phyloP scores from a whole-genome alignment of 2,797 vertebrate genomes.

The Semotilus atromaculatus region DNA sequence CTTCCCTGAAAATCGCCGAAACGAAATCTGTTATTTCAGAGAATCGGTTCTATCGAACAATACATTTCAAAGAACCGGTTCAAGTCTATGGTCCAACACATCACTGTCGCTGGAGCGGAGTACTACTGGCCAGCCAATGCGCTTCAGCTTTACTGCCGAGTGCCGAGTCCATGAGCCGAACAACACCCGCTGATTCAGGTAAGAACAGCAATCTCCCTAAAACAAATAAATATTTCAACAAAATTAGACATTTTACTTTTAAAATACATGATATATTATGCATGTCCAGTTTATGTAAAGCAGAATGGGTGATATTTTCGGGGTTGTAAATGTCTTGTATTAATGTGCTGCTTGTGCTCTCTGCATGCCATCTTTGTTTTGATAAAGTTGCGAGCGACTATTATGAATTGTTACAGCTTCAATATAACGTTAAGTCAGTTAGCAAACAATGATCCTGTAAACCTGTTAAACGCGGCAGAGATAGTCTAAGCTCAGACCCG shows the following conservation, averaged over 20 bases:
- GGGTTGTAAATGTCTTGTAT: neutral
- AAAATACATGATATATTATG: neutral
- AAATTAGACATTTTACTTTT: neutral
- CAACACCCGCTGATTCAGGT: constrained; percentile 48
- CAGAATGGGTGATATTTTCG: neutral
- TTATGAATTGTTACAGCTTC: neutral
- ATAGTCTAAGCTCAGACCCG: neutral
- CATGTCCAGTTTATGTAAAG: neutral
- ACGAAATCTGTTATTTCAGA: neutral
- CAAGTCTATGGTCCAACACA: neutral
- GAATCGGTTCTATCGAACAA: constrained; percentile 32
- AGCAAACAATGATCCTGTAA: neutral
- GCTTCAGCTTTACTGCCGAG: constrained; percentile 40
- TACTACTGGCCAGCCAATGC: constrained; percentile 48
- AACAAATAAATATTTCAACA: neutral
- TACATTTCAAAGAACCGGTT: neutral
- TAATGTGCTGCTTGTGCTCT: neutral
- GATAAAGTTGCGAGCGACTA: constrained; percentile 24
- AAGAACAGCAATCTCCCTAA: constrained; percentile 22
- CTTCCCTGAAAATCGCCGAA: neutral
- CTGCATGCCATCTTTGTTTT: constrained; percentile 28
- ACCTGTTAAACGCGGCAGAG: neutral
- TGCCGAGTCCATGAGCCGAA: constrained; percentile 37
- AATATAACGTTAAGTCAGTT: neutral
- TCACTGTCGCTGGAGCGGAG: neutral